Evolutionary conservation across 2,113 vertebrate genomes (phyloP).

Genomic region (Rhagologus leucostigma): DNA sequence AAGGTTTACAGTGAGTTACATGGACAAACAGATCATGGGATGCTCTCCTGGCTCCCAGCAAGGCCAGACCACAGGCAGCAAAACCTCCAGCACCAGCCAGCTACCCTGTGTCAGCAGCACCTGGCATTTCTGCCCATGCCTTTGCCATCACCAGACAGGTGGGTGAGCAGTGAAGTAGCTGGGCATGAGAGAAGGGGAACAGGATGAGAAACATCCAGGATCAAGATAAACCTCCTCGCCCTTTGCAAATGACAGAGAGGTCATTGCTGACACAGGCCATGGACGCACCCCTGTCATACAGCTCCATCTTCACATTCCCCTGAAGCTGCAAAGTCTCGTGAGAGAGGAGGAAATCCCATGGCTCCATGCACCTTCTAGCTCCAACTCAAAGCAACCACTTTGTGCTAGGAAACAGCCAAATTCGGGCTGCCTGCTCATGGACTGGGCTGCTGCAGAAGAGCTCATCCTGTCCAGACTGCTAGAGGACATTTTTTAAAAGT

Average conservation of each 20-base stretch:
- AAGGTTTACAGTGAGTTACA: not conserved
- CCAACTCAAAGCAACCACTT: not conserved
- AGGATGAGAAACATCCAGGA: not conserved
- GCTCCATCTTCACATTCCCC: too few relatives aligned
- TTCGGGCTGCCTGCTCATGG: fast-evolving
- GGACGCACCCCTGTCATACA: fast-evolving
- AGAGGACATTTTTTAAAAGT: not conserved
- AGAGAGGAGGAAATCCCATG: not conserved
- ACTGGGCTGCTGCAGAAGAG: not conserved
- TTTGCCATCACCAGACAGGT: not conserved
- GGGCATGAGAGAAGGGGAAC: not conserved
- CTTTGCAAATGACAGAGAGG: not conserved
- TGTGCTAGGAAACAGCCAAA: not conserved
- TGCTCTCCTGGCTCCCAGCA: not conserved
- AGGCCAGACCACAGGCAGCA: not conserved
- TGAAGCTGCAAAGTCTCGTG: not conserved
- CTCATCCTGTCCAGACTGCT: not conserved
- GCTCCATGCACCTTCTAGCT: not conserved
- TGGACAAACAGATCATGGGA: not conserved
- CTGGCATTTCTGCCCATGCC: not conserved
- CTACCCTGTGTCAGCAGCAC: not conserved
- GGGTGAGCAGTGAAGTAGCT: fast-evolving
- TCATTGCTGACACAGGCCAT: fast-evolving
- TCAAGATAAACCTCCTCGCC: not conserved
- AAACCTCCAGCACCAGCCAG: not conserved